Percentiles rank a stretch among this genome's conserved stretches.
phyloP scores from a whole-genome alignment of 1,140 invertebrate genomes.

The Bradynema listronoti region DNA sequence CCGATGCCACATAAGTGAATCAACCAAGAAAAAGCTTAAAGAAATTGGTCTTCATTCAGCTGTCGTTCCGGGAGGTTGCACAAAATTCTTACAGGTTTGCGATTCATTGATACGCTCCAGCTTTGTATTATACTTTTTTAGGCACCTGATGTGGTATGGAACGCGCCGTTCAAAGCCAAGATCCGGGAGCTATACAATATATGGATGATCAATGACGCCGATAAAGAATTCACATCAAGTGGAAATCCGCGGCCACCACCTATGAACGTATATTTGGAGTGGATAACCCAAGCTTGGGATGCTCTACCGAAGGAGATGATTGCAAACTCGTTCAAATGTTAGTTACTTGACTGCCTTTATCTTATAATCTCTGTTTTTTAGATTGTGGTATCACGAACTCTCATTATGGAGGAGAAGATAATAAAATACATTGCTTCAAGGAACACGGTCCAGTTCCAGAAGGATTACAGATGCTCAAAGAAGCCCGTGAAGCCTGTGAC shows the following conservation, averaged over 20 bases:
- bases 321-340: constrained; percentile 13
- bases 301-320: not conserved
- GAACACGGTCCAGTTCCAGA: no score
- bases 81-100: constrained; percentile 19
- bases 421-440: no score
- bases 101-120: not conserved
- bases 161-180: constrained; percentile 7
- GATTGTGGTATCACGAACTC: no score
- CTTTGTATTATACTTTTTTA: constrained; percentile 7
- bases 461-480: no score
- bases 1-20: constrained; percentile 17
- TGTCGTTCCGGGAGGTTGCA: constrained; percentile 4
- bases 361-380: no score
- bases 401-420: no score
- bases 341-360: no score
- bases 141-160: constrained; percentile 12
- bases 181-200: constrained; percentile 2
- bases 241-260: constrained; percentile 8
- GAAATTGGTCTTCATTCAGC: constrained; percentile 4
- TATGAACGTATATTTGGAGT: constrained; percentile 7
- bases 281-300: constrained; percentile 12
- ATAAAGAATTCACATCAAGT: constrained; percentile 4
- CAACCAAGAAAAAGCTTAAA: not conserved
- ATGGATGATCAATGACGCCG: constrained; percentile 8
- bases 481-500: no score